Percentiles rank a stretch among this genome's conserved stretches.
phyloP scores from a whole-genome alignment of 1,140 invertebrate genomes.

The Xylocopa sonorina region DNA sequence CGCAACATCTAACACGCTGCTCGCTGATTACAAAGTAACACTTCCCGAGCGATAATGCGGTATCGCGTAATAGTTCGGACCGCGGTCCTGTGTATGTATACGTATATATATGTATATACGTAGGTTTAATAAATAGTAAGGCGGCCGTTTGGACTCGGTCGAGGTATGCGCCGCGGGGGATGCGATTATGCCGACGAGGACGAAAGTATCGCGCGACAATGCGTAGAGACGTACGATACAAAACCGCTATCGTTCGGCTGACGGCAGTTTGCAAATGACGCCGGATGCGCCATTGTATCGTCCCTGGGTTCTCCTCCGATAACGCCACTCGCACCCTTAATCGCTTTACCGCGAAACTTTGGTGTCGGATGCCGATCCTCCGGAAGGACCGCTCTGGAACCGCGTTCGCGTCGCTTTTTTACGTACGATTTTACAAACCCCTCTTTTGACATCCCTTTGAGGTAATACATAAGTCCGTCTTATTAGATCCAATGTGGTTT shows the following conservation, averaged over 20 bases:
- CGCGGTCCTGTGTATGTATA: not conserved
- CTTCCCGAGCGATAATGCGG: conserved; percentile 28
- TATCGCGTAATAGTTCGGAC: conserved; percentile 36
- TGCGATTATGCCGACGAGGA: conserved; percentile 62
- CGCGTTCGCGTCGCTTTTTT: conserved; percentile 46
- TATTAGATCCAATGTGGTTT: no score
- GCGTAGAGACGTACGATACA: conserved; percentile 9
- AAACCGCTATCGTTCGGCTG: conserved; percentile 34
- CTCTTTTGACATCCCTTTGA: no score
- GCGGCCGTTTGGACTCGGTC: no score
- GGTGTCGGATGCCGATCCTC: conserved; percentile 61
- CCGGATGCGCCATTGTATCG: conserved; percentile 57
- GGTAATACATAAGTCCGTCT: no score
- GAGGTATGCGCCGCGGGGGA: conserved; percentile 14
- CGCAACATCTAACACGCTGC: conserved; percentile 42
- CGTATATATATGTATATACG: no score
- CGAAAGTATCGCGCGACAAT: conserved; percentile 59
- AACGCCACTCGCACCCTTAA: conserved; percentile 60
- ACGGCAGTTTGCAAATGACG: conserved; percentile 52
- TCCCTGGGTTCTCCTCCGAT: conserved; percentile 55
- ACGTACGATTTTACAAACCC: no score
- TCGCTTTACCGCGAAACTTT: conserved; percentile 67
- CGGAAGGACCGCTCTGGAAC: not conserved
- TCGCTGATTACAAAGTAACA: conserved; percentile 46
- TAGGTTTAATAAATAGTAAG: conserved; percentile 47